Evolutionary conservation across 1,140 invertebrate species (phyloP).

Genomic region (Harpegnathos saltator): DNA sequence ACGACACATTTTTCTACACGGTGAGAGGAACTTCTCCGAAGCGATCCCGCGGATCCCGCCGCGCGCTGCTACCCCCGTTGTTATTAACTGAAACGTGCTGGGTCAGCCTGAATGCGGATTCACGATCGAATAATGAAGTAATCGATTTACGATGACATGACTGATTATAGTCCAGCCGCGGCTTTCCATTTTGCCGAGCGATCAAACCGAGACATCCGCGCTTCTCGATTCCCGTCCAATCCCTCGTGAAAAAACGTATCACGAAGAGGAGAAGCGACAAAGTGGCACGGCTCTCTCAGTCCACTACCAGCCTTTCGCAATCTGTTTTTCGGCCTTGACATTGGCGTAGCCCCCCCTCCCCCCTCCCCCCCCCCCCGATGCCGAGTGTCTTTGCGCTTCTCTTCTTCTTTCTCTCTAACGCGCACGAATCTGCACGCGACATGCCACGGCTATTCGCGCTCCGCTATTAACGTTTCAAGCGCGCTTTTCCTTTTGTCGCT

Average conservation of each 20-base stretch:
- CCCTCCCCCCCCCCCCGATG: no score
- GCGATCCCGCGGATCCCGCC: no score
- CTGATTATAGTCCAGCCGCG: neutral
- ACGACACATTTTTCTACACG: neutral
- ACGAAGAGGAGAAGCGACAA: neutral
- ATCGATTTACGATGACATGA: neutral
- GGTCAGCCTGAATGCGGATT: neutral
- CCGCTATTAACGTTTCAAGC: slow-evolving; percentile 73
- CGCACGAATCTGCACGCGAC: slow-evolving; percentile 87
- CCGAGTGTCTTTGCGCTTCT: neutral
- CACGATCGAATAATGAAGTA: neutral
- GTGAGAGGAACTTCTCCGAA: neutral
- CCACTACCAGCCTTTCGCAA: slow-evolving; percentile 66
- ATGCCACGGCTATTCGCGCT: slow-evolving; percentile 89
- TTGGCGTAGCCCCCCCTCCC: slow-evolving; percentile 7
- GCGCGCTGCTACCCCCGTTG: neutral
- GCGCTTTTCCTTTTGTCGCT: neutral
- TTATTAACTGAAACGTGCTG: no score
- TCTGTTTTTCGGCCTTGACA: slow-evolving; percentile 71
- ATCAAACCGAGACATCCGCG: neutral
- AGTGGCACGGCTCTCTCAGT: slow-evolving; percentile 1
- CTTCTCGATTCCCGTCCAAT: neutral
- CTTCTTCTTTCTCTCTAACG: slow-evolving; percentile 21
- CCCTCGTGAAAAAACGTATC: slow-evolving; percentile 24
- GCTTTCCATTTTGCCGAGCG: neutral